Evolutionary conservation across 2,888 invertebrate species (phyloP).

Genomic region (Synergus laeviventris): DNA sequence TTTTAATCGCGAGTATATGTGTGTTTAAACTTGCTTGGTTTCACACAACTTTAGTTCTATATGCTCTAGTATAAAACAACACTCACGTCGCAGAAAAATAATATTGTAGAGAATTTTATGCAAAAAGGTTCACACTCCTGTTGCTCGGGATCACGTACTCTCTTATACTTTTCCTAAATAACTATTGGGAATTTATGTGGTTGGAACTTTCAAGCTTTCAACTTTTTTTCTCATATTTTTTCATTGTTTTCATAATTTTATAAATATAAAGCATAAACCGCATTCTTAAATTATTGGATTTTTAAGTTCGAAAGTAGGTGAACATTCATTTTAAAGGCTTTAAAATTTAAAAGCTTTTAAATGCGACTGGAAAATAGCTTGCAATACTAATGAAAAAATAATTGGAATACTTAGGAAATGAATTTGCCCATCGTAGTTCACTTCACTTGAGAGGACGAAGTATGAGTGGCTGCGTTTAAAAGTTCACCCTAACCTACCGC

Average conservation of each 20-base stretch:
- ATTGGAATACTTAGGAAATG: background rate
- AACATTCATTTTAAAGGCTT: no score
- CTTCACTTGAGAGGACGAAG: background rate
- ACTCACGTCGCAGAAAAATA: slow-evolving; percentile 5
- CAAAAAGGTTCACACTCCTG: background rate
- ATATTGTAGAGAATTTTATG: background rate
- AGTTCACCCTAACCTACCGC: slow-evolving; percentile 13
- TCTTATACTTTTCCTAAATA: background rate
- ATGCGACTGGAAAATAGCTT: background rate
- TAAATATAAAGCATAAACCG: no score
- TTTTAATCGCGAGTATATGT: background rate
- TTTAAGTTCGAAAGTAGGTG: no score
- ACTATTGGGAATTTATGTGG: background rate
- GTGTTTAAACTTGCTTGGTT: background rate
- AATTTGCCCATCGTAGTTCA: slow-evolving; percentile 6
- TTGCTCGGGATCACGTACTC: slow-evolving; percentile 4
- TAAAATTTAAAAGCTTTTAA: no score
- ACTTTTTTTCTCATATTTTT: no score
- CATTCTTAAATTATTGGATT: no score
- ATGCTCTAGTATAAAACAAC: background rate
- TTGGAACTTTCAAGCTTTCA: background rate
- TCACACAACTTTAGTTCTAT: background rate
- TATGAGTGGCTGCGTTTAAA: slow-evolving; percentile 6
- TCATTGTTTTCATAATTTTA: no score
- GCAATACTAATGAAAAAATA: background rate